Percentiles rank a stretch among this genome's conserved stretches.
Evolutionary conservation across 2,113 vertebrate genomes (phyloP).

Genomic region (Candoia aspera): DNA sequence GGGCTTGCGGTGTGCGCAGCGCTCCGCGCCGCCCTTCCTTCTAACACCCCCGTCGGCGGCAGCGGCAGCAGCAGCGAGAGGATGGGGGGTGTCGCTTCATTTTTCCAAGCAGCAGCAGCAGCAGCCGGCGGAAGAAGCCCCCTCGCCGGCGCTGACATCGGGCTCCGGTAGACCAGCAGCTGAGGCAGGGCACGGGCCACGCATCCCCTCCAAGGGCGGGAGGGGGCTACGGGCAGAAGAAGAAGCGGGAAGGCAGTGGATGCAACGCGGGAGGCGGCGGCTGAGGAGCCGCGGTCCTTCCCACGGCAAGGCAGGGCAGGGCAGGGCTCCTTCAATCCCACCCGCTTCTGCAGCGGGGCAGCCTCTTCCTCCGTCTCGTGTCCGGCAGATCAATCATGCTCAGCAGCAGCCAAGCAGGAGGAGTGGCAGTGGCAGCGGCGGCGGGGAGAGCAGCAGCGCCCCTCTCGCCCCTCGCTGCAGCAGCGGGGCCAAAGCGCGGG

Average conservation of each 20-base stretch:
- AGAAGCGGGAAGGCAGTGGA: background rate
- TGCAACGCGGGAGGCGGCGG: background rate
- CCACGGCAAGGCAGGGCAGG: conserved; percentile 17
- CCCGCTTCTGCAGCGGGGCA: conserved; percentile 37
- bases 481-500: conserved; percentile 10
- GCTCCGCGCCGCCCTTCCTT: conserved; percentile 57
- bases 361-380: conserved; percentile 20
- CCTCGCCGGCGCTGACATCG: conserved; percentile 64
- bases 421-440: conserved; percentile 1
- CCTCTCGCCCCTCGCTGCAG: conserved; percentile 35
- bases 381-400: conserved; percentile 24
- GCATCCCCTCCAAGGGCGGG: conserved; percentile 16
- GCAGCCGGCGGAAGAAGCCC: conserved; percentile 60
- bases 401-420: background rate
- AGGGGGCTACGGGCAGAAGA: background rate
- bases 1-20: conserved; percentile 53
- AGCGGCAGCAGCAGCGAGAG: conserved; percentile 50
- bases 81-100: conserved; percentile 50
- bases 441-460: conserved; percentile 15
- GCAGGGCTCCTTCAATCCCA: conserved; percentile 38
- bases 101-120: conserved; percentile 43
- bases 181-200: conserved; percentile 37
- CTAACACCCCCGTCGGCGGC: conserved; percentile 44
- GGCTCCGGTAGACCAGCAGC: conserved; percentile 48
- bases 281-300: conserved; percentile 28